Evolutionary conservation across 2,888 invertebrate species (phyloP).

Genomic region (Drosophila parthenogenetica): DNA sequence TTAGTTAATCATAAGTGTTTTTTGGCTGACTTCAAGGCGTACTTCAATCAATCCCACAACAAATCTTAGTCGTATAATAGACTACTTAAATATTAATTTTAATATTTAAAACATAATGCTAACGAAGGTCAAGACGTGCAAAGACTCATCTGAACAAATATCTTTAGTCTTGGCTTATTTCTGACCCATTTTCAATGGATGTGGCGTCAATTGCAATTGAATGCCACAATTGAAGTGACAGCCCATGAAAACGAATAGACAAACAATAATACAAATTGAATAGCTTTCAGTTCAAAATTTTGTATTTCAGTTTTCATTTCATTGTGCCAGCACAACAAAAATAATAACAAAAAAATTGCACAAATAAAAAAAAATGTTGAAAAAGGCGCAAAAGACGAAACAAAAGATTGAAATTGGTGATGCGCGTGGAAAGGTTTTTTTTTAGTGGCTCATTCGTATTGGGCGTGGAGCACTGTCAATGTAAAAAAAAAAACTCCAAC

Average conservation of each 20-base stretch:
- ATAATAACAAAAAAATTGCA: slow-evolving; percentile 54
- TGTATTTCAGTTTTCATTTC: slow-evolving; percentile 23
- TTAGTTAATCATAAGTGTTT: not conserved
- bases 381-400: slow-evolving; percentile 43
- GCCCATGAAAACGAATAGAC: slow-evolving; percentile 70
- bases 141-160: slow-evolving; percentile 51
- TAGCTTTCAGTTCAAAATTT: slow-evolving; percentile 51
- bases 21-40: slow-evolving; percentile 15
- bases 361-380: slow-evolving; percentile 36
- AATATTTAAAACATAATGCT: slow-evolving; percentile 22
- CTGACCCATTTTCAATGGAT: slow-evolving; percentile 61
- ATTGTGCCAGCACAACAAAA: slow-evolving; percentile 3
- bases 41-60: slow-evolving; percentile 18
- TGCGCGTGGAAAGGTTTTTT: slow-evolving; percentile 53
- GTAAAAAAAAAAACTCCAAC: slow-evolving; percentile 22
- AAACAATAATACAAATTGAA: slow-evolving; percentile 59
- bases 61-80: slow-evolving; percentile 27
- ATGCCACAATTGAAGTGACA: slow-evolving; percentile 69
- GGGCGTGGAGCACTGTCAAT: slow-evolving; percentile 67
- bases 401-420: slow-evolving; percentile 49
- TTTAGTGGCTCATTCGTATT: slow-evolving; percentile 22
- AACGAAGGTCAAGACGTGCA: slow-evolving; percentile 55
- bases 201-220: slow-evolving; percentile 70
- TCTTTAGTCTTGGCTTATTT: slow-evolving; percentile 34
- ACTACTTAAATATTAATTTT: slow-evolving; percentile 21